A percentile compares a stretch with the other conserved stretches of the same genome.
Conservation (phyloP, 1,140 invertebrate species). For the Drosophila chauvacae region DNA sequence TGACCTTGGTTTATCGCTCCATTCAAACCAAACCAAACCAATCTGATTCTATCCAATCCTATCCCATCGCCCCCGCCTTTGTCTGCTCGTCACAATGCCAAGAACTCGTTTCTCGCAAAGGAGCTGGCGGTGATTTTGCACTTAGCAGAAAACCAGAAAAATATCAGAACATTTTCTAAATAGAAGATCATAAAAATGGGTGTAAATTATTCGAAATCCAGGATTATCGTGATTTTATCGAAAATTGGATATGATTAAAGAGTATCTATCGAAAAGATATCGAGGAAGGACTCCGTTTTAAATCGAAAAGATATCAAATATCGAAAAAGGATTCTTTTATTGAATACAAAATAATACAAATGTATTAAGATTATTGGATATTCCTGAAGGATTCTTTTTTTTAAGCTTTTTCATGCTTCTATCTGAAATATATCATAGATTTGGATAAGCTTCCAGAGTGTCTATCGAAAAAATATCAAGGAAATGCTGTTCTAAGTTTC, state of each 20-base stretch:
- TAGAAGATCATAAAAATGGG: neutral
- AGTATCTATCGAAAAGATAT: too few relatives aligned
- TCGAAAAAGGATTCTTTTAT: neutral
- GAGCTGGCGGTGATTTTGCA: conserved; percentile 3
- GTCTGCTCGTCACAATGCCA: conserved; percentile 28
- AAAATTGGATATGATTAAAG: too few relatives aligned
- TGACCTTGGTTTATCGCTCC: conserved; percentile 54
- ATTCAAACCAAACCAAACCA: conserved; percentile 11
- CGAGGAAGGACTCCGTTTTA: too few relatives aligned
- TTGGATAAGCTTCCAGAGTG: too few relatives aligned
- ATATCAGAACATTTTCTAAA: neutral
- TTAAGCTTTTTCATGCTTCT: too few relatives aligned
- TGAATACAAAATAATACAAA: too few relatives aligned
- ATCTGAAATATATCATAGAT: too few relatives aligned
- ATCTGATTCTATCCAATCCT: neutral
- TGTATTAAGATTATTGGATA: too few relatives aligned
- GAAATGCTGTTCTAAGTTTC: too few relatives aligned
- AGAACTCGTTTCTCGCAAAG: conserved; percentile 9
- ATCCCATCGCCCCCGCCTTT: conserved; percentile 42
- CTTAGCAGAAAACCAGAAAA: neutral
- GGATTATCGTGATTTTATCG: too few relatives aligned
- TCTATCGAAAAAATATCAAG: too few relatives aligned
- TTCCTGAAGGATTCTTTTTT: neutral
- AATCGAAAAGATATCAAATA: neutral
- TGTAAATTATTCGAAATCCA: too few relatives aligned